These are phyloP conservation scores for Drosophila anceps DNA, from an alignment of 2,888 invertebrate genomes.

Conservation along the genomic window DNA sequence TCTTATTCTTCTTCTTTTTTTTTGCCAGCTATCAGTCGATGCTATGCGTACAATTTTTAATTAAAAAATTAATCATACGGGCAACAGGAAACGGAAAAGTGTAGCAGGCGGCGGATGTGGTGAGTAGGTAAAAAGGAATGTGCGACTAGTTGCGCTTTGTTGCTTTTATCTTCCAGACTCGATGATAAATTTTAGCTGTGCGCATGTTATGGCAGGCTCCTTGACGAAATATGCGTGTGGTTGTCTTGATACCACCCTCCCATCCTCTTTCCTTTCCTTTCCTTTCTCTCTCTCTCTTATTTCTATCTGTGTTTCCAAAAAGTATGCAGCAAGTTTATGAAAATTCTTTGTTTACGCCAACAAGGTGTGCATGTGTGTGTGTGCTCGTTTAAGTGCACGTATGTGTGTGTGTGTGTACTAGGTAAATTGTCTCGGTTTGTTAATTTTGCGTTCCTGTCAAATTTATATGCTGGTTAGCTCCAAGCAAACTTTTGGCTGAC, in stretches of 20 bases:
- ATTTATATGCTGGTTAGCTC: conserved; percentile 76
- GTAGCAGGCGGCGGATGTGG: background rate
- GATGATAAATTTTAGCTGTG: conserved; percentile 66
- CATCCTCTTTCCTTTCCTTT: background rate
- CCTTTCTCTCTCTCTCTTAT: background rate
- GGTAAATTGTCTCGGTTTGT: conserved; percentile 73
- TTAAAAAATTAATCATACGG: conserved; percentile 74
- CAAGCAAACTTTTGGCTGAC: conserved; percentile 58
- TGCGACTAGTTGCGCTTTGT: conserved; percentile 41
- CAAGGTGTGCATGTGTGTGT: conserved; percentile 32
- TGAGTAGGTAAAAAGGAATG: conserved; percentile 9
- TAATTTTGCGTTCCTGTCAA: conserved; percentile 70
- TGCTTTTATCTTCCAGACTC: conserved; percentile 18
- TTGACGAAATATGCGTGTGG: conserved; percentile 73
- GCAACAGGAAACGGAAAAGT: conserved; percentile 5
- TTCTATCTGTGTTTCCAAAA: conserved; percentile 34
- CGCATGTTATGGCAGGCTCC: conserved; percentile 62
- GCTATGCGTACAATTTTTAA: conserved; percentile 62
- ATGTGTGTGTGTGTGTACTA: conserved; percentile 23
- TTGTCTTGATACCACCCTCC: conserved; percentile 25
- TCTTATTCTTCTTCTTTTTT: background rate
- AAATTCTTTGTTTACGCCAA: conserved; percentile 70
- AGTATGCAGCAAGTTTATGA: conserved; percentile 77
- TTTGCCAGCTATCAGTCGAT: conserved; percentile 24
- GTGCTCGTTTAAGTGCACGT: conserved; percentile 7